Evolutionary conservation across 2,113 vertebrate species (phyloP).

Genomic region (Enhydra lutris): DNA sequence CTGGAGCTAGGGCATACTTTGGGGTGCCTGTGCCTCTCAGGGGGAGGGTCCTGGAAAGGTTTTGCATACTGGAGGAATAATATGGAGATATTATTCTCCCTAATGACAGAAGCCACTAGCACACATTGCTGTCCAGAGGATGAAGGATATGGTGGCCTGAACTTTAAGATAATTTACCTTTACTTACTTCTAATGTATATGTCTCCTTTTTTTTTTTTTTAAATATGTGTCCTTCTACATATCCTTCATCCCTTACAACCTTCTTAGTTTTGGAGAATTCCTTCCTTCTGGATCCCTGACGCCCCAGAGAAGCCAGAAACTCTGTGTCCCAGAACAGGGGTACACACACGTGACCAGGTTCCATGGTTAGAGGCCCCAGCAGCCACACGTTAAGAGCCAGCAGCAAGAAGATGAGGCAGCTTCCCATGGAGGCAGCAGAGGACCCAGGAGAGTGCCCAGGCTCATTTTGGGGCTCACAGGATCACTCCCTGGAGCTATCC

Average conservation of each 20-base stretch:
- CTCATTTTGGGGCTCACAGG: background rate
- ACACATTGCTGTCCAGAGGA: fast-evolving
- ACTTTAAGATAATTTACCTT: background rate
- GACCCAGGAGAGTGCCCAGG: background rate
- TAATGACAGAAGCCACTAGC: background rate
- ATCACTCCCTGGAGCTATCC: background rate
- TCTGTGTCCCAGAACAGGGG: background rate
- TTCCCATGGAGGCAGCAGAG: background rate
- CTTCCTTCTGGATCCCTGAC: background rate
- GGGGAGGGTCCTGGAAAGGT: background rate
- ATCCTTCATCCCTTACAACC: background rate
- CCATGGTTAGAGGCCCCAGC: fast-evolving
- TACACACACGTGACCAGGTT: background rate
- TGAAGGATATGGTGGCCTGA: background rate
- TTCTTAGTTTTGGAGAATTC: background rate
- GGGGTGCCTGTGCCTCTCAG: background rate
- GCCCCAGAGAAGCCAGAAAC: background rate
- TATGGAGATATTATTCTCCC: background rate
- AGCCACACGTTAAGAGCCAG: background rate
- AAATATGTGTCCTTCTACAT: background rate
- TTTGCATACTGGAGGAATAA: background rate
- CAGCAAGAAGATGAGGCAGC: background rate
- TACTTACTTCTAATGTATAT: background rate
- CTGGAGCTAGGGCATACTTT: background rate
- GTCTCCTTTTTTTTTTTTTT: background rate